Conservation (phyloP, 2,888 invertebrate species). For the Synanthedon vespiformis region DNA sequence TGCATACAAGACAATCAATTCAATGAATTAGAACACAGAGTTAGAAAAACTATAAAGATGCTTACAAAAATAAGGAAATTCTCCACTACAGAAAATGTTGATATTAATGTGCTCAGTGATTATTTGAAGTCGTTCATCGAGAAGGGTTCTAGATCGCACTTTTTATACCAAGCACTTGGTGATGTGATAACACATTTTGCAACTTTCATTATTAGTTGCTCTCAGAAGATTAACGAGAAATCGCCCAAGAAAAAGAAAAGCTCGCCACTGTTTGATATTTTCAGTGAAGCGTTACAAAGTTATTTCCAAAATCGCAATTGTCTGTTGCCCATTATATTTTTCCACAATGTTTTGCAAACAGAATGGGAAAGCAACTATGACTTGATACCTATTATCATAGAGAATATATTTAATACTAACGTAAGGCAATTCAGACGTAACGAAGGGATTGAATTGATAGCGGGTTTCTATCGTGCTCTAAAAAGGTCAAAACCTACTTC, state of each 20-base stretch:
- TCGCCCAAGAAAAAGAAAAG: slow-evolving; percentile 23
- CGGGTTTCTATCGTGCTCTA: slow-evolving; percentile 74
- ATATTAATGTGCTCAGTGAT: slow-evolving; percentile 62
- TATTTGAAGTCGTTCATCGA: slow-evolving; percentile 71
- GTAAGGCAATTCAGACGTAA: slow-evolving; percentile 75
- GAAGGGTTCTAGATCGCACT: slow-evolving; percentile 73
- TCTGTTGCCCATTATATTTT: slow-evolving; percentile 73
- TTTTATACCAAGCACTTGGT: slow-evolving; percentile 75
- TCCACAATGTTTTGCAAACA: slow-evolving; percentile 73
- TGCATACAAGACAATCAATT: slow-evolving; percentile 77
- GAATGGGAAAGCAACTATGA: slow-evolving; percentile 75
- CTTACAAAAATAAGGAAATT: slow-evolving; percentile 73
- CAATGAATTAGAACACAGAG: slow-evolving; percentile 73
- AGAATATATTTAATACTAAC: slow-evolving; percentile 70
- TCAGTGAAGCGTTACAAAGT: slow-evolving; percentile 64
- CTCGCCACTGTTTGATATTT: slow-evolving; percentile 53
- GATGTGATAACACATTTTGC: slow-evolving; percentile 74
- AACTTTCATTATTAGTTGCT: slow-evolving; percentile 74
- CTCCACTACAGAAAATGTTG: slow-evolving; percentile 65
- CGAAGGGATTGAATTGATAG: slow-evolving; percentile 76
- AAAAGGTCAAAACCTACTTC: slow-evolving; percentile 50
- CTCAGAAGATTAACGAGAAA: slow-evolving; percentile 57
- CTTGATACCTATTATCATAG: slow-evolving; percentile 69
- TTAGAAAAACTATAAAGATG: slow-evolving; percentile 73
- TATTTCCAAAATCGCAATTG: slow-evolving; percentile 76